Percentiles rank a stretch among this genome's conserved stretches.
Evolutionary conservation across 2,797 vertebrate genomes (phyloP).

Genomic region (Crocidura indochinensis): DNA sequence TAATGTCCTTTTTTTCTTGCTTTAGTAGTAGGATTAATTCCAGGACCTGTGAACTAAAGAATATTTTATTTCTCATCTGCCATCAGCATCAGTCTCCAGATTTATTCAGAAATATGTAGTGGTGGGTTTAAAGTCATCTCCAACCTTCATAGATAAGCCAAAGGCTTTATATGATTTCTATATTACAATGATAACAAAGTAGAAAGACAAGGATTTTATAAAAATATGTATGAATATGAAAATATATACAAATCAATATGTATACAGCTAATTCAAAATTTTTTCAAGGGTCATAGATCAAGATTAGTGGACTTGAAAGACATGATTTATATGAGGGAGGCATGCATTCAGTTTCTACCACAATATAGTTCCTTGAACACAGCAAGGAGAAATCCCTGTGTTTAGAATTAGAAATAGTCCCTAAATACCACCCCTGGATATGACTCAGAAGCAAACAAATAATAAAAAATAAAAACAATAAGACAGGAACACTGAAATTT

Average conservation of each 20-base stretch:
- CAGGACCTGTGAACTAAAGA: constrained; percentile 31
- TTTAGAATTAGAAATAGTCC: no score
- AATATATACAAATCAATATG: constrained; percentile 19
- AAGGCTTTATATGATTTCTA: constrained; percentile 30
- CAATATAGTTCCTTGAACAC: no score
- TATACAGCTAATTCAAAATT: constrained; percentile 33
- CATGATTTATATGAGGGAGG: neutral
- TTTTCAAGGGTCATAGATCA: neutral
- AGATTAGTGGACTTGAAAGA: no score
- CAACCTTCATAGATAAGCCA: neutral
- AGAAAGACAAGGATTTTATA: constrained; percentile 40
- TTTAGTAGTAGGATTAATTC: neutral
- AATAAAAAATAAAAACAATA: no score
- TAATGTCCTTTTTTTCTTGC: constrained; percentile 22
- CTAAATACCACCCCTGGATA: no score
- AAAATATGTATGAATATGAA: constrained; percentile 24
- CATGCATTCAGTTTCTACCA: no score
- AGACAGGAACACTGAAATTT: constrained; percentile 16
- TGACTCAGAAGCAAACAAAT: neutral
- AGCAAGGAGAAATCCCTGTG: no score
- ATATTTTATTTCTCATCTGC: constrained; percentile 3
- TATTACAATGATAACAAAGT: constrained; percentile 25
- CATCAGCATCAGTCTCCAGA: constrained; percentile 27
- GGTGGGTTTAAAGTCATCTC: constrained; percentile 21
- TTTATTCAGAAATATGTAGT: neutral